A percentile compares a stretch with the other conserved stretches of the same genome.
Evolutionary conservation across 2,888 invertebrate genomes (phyloP).

Genomic region (Acanthococcus lagerstroemiae): DNA sequence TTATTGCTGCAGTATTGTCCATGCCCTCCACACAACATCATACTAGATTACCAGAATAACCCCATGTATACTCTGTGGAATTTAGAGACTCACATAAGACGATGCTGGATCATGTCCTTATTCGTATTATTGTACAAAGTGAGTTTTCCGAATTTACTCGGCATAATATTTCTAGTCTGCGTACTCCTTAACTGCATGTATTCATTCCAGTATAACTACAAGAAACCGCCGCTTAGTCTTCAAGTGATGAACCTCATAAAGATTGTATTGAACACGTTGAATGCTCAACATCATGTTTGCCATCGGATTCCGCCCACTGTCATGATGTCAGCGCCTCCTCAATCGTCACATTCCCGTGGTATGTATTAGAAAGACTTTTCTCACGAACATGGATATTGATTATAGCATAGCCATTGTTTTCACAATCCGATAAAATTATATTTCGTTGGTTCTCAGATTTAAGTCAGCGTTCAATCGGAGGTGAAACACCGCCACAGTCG

Average conservation of each 20-base stretch:
- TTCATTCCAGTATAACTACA: conserved; percentile 59
- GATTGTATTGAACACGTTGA: conserved; percentile 83
- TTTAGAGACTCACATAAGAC: conserved; percentile 72
- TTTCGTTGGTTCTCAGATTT: conserved; percentile 7
- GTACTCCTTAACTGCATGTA: background rate
- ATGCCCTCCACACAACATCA: conserved; percentile 55
- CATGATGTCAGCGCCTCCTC: conserved; percentile 54
- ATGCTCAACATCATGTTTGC: conserved; percentile 85
- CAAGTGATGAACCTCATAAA: conserved; percentile 72
- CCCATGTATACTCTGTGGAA: conserved; percentile 76
- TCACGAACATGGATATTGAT: background rate
- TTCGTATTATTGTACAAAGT: conserved; percentile 94
- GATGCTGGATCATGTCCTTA: conserved; percentile 87
- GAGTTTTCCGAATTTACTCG: no score
- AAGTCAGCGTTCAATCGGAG: conserved; percentile 20
- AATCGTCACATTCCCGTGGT: conserved; percentile 58
- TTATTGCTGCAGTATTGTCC: conserved; percentile 70
- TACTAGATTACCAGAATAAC: conserved; percentile 51
- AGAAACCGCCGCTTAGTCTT: conserved; percentile 50
- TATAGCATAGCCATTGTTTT: background rate
- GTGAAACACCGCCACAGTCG: conserved; percentile 24
- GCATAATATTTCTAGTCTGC: conserved; percentile 17
- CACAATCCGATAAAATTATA: background rate
- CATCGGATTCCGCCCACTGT: conserved; percentile 70
- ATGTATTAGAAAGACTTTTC: background rate